These are phyloP conservation scores for Drosophila leonis DNA, from an alignment of 2,888 invertebrate species.

Conservation along the genomic window DNA sequence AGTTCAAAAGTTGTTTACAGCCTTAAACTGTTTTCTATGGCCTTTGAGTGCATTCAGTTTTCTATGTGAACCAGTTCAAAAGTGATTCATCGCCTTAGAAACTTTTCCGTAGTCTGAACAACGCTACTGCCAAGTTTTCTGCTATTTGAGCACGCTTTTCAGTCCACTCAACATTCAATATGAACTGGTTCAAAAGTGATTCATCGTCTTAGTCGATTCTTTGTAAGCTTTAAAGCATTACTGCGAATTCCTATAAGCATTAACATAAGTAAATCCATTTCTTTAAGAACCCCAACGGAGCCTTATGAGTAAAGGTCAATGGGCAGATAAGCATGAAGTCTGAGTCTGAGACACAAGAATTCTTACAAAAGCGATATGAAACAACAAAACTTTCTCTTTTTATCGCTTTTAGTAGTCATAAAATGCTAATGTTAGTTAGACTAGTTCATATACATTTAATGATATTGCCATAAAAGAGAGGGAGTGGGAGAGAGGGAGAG, in stretches of 20 bases:
- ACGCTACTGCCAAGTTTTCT: neutral
- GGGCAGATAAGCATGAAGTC: neutral
- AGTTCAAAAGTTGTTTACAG: no score
- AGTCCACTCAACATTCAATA: neutral
- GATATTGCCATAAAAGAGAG: neutral
- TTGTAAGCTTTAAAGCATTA: neutral
- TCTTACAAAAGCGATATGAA: neutral
- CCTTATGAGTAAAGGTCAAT: neutral
- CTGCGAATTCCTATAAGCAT: neutral
- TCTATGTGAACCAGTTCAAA: no score
- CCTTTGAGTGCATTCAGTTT: no score
- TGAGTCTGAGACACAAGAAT: neutral
- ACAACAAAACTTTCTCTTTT: neutral
- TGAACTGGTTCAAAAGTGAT: neutral
- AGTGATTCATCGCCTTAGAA: no score
- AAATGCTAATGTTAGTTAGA: conserved; percentile 1
- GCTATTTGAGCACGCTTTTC: neutral
- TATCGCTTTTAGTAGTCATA: neutral
- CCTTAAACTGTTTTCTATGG: no score
- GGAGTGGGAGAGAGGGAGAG: no score
- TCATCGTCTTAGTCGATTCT: neutral
- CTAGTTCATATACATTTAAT: conserved; percentile 5
- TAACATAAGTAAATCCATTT: no score
- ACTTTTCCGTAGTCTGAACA: no score
- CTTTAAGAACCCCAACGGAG: neutral